Percentiles rank a stretch among this genome's conserved stretches.
Conservation (phyloP, 2,888 invertebrate genomes). For the Subacronicta megacephala region DNA sequence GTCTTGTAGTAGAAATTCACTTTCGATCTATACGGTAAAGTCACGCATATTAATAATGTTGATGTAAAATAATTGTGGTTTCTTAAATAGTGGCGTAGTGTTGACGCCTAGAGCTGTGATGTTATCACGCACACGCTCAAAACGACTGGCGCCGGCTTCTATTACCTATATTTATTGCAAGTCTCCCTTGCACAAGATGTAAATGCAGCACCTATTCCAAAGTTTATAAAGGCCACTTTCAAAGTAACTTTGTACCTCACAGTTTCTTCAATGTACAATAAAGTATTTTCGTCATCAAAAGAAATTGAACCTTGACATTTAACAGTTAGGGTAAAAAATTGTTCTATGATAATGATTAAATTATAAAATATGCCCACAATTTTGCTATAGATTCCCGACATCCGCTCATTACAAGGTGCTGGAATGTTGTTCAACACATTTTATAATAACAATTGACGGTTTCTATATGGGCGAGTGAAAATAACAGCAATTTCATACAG, state of each 20-base stretch:
- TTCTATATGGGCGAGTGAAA: constrained; percentile 69
- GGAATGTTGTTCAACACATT: constrained; percentile 85
- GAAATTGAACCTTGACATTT: constrained; percentile 63
- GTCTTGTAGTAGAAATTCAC: constrained; percentile 34
- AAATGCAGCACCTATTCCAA: constrained; percentile 73
- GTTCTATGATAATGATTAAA: constrained; percentile 55
- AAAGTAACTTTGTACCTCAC: constrained; percentile 70
- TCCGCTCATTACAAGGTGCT: constrained; percentile 86
- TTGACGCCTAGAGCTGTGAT: constrained; percentile 78
- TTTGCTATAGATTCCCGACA: constrained; percentile 86
- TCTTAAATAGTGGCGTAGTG: constrained; percentile 71
- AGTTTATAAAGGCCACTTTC: constrained; percentile 75
- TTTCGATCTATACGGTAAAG: constrained; percentile 35
- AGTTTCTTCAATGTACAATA: constrained; percentile 66
- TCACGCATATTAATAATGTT: constrained; percentile 38
- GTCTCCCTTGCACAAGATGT: constrained; percentile 73
- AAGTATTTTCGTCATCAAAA: constrained; percentile 52
- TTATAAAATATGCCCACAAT: constrained; percentile 84
- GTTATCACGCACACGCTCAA: constrained; percentile 78
- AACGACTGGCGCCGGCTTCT: constrained; percentile 81
- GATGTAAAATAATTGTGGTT: constrained; percentile 63
- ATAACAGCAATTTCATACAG: constrained; percentile 65
- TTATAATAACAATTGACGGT: constrained; percentile 77
- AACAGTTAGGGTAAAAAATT: constrained; percentile 57
- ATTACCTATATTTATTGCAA: constrained; percentile 76